phyloP scores from a whole-genome alignment of 2,113 vertebrate species.

The Etia nguti region DNA sequence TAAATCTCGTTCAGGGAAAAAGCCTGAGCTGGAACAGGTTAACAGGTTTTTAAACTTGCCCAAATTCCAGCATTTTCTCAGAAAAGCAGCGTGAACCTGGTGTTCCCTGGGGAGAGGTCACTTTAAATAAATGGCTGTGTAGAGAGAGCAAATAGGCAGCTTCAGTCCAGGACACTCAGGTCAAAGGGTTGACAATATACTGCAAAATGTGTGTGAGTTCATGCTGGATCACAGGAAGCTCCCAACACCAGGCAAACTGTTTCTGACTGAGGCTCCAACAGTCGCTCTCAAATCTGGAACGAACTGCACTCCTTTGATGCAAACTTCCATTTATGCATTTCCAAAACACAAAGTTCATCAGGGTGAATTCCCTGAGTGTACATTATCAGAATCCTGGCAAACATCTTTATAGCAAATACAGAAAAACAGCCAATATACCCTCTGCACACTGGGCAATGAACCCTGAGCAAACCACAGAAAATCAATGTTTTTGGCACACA shows the following conservation, averaged over 20 bases:
- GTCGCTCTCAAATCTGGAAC: not conserved
- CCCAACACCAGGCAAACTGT: not conserved
- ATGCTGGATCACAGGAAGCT: not conserved
- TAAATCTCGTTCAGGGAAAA: not conserved
- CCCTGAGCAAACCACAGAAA: not conserved
- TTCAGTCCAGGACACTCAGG: not conserved
- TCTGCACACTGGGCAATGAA: not conserved
- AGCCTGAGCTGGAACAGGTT: not conserved
- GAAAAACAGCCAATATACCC: not conserved
- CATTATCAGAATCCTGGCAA: not conserved
- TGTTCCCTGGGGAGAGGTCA: not conserved
- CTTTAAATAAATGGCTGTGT: not conserved
- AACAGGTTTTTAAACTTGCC: not conserved
- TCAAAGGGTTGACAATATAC: not conserved
- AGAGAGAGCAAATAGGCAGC: not conserved
- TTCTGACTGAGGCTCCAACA: not conserved
- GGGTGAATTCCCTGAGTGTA: not conserved
- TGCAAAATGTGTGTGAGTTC: not conserved
- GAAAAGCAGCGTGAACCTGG: not conserved
- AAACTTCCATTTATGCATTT: not conserved
- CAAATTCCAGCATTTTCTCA: not conserved
- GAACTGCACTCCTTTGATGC: not conserved
- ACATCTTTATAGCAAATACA: not conserved
- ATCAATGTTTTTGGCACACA: not conserved
- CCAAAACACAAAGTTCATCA: not conserved